Evolutionary conservation across 2,797 vertebrate genomes (phyloP).

Genomic region (Nannoperca australis): DNA sequence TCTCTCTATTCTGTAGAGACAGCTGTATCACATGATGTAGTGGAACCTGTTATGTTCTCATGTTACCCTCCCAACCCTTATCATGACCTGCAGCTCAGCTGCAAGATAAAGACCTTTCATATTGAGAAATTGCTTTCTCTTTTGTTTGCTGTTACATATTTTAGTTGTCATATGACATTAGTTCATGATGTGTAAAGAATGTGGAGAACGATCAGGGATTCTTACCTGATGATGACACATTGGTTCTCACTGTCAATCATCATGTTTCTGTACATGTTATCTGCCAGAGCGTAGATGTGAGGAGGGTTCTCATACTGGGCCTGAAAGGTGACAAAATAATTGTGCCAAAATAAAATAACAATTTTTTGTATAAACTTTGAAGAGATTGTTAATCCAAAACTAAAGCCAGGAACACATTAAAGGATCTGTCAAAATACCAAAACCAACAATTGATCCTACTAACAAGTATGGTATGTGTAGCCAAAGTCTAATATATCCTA

Average conservation of each 20-base stretch:
- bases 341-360: too few relatives aligned
- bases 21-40: conserved; percentile 51
- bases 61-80: conserved; percentile 43
- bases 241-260: conserved; percentile 98
- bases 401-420: neutral
- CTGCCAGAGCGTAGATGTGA: conserved; percentile 98
- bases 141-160: neutral
- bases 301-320: conserved; percentile 99
- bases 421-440: neutral
- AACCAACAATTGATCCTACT: neutral
- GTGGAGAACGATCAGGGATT: neutral
- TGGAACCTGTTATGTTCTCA: conserved; percentile 70
- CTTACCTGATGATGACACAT: conserved; percentile 99
- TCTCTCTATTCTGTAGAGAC: conserved; percentile 12
- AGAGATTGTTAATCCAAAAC: neutral
- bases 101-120: neutral
- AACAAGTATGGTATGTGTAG: neutral
- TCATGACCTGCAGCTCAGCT: conserved; percentile 15
- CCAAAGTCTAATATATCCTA: neutral
- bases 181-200: neutral
- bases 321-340: conserved; percentile 73
- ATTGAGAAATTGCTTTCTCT: neutral
- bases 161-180: conserved; percentile 11
- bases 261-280: conserved; percentile 99
- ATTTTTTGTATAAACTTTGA: neutral